Percentiles rank a stretch among this genome's conserved stretches.
Evolutionary conservation across 1,140 invertebrate species (phyloP).

Genomic region (Fopius arisanus): DNA sequence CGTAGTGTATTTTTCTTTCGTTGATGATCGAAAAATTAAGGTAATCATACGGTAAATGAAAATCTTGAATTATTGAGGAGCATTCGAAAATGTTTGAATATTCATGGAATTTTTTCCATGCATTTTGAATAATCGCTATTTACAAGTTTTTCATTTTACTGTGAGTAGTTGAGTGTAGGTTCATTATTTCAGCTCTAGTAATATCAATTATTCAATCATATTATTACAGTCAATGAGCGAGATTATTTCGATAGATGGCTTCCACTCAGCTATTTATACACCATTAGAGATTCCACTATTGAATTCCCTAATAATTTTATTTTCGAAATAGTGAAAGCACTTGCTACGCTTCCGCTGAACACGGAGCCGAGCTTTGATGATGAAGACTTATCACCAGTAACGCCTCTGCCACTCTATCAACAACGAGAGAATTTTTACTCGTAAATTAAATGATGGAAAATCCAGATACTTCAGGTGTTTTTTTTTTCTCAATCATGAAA

Average conservation of each 20-base stretch:
- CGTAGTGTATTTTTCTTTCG: constrained; percentile 16
- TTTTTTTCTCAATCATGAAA: not conserved
- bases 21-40: constrained; percentile 6
- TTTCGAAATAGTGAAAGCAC: constrained; percentile 74
- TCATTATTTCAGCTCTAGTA: not conserved
- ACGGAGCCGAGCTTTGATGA: constrained; percentile 66
- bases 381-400: constrained; percentile 73
- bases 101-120: no score
- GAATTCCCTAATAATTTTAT: constrained; percentile 15
- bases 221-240: not conserved
- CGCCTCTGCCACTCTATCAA: constrained; percentile 79
- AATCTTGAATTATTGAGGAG: not conserved
- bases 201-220: not conserved
- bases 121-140: not conserved
- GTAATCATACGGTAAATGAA: not conserved
- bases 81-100: no score
- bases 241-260: not conserved
- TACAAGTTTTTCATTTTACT: not conserved
- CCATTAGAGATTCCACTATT: not conserved
- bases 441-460: constrained; percentile 59
- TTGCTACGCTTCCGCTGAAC: constrained; percentile 71
- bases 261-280: not conserved
- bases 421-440: constrained; percentile 86
- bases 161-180: not conserved
- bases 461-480: constrained; percentile 8